These are phyloP conservation scores for Pelobates fuscus DNA, from an alignment of 2,113 vertebrate genomes.

Conservation along the genomic window DNA sequence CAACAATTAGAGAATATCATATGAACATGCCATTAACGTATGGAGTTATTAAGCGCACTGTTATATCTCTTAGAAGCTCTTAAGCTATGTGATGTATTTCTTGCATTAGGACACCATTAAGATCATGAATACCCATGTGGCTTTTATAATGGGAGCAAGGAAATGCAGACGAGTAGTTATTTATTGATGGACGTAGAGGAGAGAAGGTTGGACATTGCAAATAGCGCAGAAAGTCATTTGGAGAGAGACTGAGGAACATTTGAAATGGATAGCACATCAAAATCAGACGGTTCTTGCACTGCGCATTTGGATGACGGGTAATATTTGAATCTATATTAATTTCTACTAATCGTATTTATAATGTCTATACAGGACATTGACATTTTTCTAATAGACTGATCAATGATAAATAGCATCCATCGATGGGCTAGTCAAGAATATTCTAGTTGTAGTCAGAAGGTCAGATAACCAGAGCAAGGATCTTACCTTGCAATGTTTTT, in stretches of 20 bases:
- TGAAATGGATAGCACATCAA: conserved; percentile 9
- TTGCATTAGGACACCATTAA: conserved; percentile 18
- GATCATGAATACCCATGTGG: neutral
- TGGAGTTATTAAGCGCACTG: neutral
- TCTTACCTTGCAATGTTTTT: too few species aligned
- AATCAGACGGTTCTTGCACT: neutral
- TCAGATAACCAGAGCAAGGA: too few species aligned
- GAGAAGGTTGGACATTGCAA: neutral
- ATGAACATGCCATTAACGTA: neutral
- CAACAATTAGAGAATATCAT: neutral
- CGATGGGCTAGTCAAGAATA: too few species aligned
- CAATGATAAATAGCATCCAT: too few species aligned
- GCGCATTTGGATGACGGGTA: conserved; percentile 18
- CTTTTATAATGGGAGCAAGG: neutral
- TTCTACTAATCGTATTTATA: too few species aligned
- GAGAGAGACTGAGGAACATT: neutral
- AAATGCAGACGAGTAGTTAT: conserved; percentile 27
- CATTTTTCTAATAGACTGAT: too few species aligned
- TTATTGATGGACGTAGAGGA: conserved; percentile 9
- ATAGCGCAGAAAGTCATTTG: neutral
- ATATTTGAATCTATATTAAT: neutral
- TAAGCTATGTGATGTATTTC: neutral
- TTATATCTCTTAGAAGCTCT: neutral
- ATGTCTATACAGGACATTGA: too few species aligned
- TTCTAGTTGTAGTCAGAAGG: too few species aligned